Evolutionary conservation across 2,113 vertebrate genomes (phyloP).

Genomic region (Sclerurus mexicanus): DNA sequence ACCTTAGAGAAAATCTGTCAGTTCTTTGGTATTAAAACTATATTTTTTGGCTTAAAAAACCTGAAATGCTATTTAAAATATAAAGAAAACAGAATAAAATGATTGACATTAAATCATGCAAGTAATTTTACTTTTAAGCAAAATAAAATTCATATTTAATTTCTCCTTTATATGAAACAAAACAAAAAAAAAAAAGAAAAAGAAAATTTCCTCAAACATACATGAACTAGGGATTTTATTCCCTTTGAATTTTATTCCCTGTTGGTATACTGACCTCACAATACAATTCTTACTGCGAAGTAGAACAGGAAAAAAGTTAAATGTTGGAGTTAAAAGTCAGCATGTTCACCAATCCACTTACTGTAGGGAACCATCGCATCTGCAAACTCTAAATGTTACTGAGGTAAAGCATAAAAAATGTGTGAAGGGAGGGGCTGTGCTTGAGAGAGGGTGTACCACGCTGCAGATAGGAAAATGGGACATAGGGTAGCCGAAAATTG

Average conservation of each 20-base stretch:
- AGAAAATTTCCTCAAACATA: background rate
- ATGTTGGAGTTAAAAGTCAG: background rate
- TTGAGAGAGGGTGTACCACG: background rate
- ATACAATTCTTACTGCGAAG: background rate
- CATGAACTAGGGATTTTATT: background rate
- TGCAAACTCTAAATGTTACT: background rate
- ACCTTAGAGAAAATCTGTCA: background rate
- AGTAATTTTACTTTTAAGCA: background rate
- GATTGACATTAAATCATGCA: background rate
- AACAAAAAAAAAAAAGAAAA: background rate
- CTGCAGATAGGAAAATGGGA: background rate
- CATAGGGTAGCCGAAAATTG: accelerated
- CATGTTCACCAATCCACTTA: background rate
- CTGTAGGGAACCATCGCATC: background rate
- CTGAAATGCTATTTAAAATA: background rate
- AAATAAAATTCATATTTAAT: background rate
- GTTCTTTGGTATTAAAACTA: background rate
- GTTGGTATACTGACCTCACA: background rate
- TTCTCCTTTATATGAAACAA: background rate
- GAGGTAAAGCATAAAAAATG: background rate
- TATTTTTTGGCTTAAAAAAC: background rate
- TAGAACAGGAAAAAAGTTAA: background rate
- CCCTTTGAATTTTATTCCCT: background rate
- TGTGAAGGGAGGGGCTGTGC: background rate
- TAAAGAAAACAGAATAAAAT: background rate